Evolutionary conservation across 2,113 vertebrate genomes (phyloP), one percentile per base, ranked within the genome.

Genomic region (Rutilus rutilus): DNA sequence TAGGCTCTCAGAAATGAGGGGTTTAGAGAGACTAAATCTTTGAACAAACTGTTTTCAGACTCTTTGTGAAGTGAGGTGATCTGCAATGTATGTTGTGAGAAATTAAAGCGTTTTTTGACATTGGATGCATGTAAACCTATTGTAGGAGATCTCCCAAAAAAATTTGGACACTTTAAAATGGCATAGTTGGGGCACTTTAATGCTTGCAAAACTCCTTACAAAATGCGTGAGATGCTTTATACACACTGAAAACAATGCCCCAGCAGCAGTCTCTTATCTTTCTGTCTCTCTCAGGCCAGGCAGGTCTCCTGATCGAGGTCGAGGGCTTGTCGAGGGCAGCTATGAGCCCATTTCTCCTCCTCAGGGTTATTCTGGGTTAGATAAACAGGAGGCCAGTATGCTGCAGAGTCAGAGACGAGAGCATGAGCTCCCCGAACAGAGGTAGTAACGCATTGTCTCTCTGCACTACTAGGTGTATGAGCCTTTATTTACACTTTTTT

Each of bases 281-380:
- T 42, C 6, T 86, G 45, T 76, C 52, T 78, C 10, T 52, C 1
- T 12, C 80, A 99, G 98, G 89, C 97, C 97, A 88, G 98, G 97
- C 59, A 99, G 98, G 87, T 99, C 98, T 91, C 98, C 98, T 50
- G 98, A 99, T 83, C 96, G 97, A 90, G 96, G 95, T 59, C 90
- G 97, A 86, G 92, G 93, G 19, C 92, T 96, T 78, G 54, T 57
- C 7, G 98, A 99, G 87, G 54, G 54, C 19, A 93, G 95, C 88
- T 99, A 99, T 9, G 98, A 99, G 92, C 98, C 98, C 75, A 97
- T 99, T 91, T 99, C 98, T 0, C 98, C 98, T 4, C 98, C 98
- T 75, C 98, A 98, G 92, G 95, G 93, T 87, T 96, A 97, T 0
- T 93, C 94, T 57, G 91, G 92, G 83, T 94, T 97, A 47, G 96